Conservation (phyloP, 2,113 vertebrate genomes). For the Cephalopterus ornatus region DNA sequence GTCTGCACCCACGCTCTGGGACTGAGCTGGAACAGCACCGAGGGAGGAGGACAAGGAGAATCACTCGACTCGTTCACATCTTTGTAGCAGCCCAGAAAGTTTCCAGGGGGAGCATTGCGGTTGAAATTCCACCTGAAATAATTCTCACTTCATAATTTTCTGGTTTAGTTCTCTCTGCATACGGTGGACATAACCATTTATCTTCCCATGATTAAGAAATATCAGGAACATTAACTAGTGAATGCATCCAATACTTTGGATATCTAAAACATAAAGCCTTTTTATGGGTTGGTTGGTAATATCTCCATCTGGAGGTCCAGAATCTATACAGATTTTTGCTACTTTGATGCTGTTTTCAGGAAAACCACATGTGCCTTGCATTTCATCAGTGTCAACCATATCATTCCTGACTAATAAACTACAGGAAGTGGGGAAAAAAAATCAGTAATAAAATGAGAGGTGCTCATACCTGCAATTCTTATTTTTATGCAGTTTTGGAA, state of each 20-base stretch:
- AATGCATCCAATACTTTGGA: background rate
- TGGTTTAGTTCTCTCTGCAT: background rate
- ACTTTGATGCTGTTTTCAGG: background rate
- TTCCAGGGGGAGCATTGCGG: background rate
- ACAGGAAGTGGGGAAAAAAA: background rate
- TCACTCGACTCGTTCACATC: rapidly evolving
- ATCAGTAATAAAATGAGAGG: background rate
- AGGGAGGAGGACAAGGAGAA: background rate
- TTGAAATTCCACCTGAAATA: background rate
- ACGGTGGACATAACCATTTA: background rate
- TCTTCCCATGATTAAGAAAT: background rate
- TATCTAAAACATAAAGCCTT: background rate
- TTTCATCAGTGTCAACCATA: background rate
- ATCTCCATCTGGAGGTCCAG: background rate
- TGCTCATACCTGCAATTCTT: background rate
- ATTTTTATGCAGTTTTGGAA: background rate
- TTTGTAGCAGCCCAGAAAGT: background rate
- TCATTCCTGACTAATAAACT: background rate
- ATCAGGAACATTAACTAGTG: background rate
- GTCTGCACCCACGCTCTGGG: background rate
- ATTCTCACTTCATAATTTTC: background rate
- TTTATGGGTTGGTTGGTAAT: background rate
- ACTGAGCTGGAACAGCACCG: background rate
- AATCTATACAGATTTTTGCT: background rate
- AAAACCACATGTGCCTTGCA: background rate